Evolutionary conservation across 2,113 vertebrate genomes (phyloP).

Genomic region (Mixornis gularis): DNA sequence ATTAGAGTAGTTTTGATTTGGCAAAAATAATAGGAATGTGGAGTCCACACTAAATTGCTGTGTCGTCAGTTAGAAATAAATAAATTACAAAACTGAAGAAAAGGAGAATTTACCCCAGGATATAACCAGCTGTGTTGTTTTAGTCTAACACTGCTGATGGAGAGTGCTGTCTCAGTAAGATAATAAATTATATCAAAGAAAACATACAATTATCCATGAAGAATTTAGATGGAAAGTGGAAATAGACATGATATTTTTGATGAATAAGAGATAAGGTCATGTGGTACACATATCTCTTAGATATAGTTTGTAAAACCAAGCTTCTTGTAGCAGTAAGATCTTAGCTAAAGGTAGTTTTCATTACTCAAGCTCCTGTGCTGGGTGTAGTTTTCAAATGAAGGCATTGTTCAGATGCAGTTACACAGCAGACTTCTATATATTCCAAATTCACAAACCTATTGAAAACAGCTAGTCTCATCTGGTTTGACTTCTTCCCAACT

Average conservation of each 20-base stretch:
- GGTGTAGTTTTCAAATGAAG: not conserved
- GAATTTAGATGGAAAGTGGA: not conserved
- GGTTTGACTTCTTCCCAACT: not conserved
- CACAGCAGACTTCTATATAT: not conserved
- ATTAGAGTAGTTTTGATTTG: not conserved
- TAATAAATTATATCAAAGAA: not conserved
- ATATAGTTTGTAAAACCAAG: not conserved
- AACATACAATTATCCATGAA: not conserved
- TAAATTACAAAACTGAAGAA: not conserved
- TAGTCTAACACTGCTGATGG: not conserved
- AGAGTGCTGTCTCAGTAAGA: not conserved
- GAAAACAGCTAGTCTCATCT: not conserved
- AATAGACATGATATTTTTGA: not conserved
- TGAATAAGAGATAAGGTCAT: not conserved
- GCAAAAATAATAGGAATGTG: not conserved
- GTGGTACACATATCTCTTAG: not conserved
- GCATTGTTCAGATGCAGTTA: not conserved
- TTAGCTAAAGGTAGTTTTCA: not conserved
- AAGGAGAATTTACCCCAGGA: not conserved
- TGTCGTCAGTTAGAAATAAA: not conserved
- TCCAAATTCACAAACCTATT: not conserved
- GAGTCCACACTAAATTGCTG: not conserved
- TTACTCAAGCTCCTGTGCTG: not conserved
- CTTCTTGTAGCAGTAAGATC: not conserved
- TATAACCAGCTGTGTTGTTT: not conserved